phyloP scores from a whole-genome alignment of 2,888 invertebrate genomes.

The Lucinisca nassula region DNA sequence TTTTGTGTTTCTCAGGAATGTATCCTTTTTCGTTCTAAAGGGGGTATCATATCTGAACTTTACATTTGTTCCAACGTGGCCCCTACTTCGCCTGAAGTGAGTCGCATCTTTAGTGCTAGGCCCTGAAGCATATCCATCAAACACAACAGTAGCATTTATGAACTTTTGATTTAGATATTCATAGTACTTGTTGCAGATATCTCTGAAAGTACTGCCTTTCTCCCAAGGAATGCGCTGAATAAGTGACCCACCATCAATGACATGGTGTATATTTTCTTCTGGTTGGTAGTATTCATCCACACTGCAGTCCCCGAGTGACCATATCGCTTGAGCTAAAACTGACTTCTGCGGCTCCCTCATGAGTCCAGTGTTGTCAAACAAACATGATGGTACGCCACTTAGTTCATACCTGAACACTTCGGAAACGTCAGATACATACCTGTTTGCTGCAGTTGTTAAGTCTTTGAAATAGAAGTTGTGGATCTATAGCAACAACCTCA shows the following conservation, averaged over 20 bases:
- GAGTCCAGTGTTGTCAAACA: constrained; percentile 19
- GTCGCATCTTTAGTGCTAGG: constrained; percentile 42
- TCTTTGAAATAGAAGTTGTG: constrained; percentile 31
- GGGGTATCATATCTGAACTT: constrained; percentile 32
- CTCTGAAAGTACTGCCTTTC: constrained; percentile 7
- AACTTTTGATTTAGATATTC: constrained; percentile 10
- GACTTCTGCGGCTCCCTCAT: constrained; percentile 17
- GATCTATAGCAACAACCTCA: constrained; percentile 27
- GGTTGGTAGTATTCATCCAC: neutral
- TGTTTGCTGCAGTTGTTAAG: constrained; percentile 16
- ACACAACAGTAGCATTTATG: constrained; percentile 20
- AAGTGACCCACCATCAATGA: constrained; percentile 17
- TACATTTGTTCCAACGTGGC: constrained; percentile 20
- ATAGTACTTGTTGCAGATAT: constrained; percentile 15
- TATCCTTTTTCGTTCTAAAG: constrained; percentile 39
- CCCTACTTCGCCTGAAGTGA: constrained; percentile 21
- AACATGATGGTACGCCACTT: constrained; percentile 6
- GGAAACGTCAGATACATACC: neutral
- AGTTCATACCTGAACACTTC: constrained; percentile 11
- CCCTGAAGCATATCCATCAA: constrained; percentile 45
- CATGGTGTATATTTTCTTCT: neutral
- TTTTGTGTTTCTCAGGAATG: constrained; percentile 64
- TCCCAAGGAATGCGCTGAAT: constrained; percentile 22
- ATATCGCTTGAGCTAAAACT: constrained; percentile 9
- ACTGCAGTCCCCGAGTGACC: constrained; percentile 14